Evolutionary conservation across 2,888 invertebrate genomes (phyloP).

Genomic region (Epirrhoe tristata): DNA sequence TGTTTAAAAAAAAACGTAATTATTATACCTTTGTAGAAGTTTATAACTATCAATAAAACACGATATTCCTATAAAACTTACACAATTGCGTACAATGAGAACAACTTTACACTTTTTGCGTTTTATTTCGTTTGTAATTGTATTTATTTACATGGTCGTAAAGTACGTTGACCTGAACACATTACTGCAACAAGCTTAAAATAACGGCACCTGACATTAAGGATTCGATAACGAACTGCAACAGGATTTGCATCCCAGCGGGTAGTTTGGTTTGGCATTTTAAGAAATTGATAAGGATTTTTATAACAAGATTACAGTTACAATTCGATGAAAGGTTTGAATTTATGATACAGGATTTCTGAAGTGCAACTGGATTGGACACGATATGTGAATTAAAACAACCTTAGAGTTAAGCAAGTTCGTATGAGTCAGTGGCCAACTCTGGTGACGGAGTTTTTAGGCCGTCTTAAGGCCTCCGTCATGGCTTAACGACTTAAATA

Average conservation of each 20-base stretch:
- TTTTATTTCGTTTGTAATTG: background rate
- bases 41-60: background rate
- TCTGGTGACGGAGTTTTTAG: no score
- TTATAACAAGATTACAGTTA: background rate
- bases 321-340: background rate
- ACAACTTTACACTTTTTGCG: background rate
- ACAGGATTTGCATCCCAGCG: background rate
- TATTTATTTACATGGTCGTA: background rate
- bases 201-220: slow-evolving; percentile 9
- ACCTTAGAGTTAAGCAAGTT: no score
- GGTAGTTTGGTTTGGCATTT: background rate
- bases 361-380: no score
- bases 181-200: background rate
- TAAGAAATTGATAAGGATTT: background rate
- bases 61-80: background rate
- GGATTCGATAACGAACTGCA: slow-evolving; percentile 1
- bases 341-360: background rate
- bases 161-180: slow-evolving; percentile 6
- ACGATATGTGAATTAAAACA: no score
- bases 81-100: background rate
- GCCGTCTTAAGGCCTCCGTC: no score
- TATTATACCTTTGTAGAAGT: no score
- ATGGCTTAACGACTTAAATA: no score
- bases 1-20: no score
- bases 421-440: no score